Evolutionary conservation across 2,888 invertebrate genomes (phyloP), one percentile per base, ranked within the genome.

Genomic region (Chalcis sispes): DNA sequence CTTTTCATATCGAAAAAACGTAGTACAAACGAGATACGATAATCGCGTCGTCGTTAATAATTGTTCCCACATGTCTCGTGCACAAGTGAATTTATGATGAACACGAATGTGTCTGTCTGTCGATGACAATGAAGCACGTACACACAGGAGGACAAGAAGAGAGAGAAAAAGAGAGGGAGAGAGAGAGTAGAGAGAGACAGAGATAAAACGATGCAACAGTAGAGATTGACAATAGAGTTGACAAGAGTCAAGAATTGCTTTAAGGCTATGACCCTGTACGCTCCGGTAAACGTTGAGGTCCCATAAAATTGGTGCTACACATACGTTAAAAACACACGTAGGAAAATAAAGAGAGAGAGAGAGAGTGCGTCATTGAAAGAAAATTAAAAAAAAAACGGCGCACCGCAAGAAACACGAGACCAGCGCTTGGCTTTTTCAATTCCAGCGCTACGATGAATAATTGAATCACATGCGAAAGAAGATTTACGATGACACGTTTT

Each of bases 81-180:
- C n/a, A 5, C n/a, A 54, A 36, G 20, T 59, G 25, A 48, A 50
- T 29, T 36, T n/a, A 40, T 32, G 13, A 42, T 65, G 66, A 29
- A 66, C 32, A 56, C 10, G 66, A 66, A 76, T 66, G 75, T 67
- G 48, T 71, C 66, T 71, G 70, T 71, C 71, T 5, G 65, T 65
- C 40, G 20, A 48, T 75, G 29, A 75, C 50, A 62, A 62, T 27
- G 46, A 66, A 42, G 29, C 69, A 73, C 50, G 40, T 50, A 50
- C 48, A 27, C 36, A 58, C n/a, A 64, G 27, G 52, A 36, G 1
- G n/a, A n/a, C n/a, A n/a, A n/a, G 54, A 58, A 36, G 72, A 20
- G 7, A 40, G 52, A 10, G 52, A 56, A 29, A 2, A 58, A 69
- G 58, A 27, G 72, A 20, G 7, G 29, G 56, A 29, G 56, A n/a